Conservation (phyloP, 2,888 invertebrate species). For the Conistra vaccinii region DNA sequence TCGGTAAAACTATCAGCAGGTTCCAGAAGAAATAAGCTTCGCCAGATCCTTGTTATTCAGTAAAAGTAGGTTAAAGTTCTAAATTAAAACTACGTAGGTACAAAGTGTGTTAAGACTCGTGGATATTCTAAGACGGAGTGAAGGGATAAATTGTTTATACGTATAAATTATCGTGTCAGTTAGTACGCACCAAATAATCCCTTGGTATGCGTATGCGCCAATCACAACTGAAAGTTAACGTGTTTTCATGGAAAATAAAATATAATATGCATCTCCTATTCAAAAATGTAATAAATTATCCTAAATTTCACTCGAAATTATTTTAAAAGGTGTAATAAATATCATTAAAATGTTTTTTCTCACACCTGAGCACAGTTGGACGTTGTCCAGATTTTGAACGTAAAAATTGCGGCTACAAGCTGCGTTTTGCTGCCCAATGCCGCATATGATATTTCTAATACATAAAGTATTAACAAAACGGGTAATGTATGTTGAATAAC, state of each 20-base stretch:
- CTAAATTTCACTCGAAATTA: slow-evolving; percentile 69
- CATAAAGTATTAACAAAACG: slow-evolving; percentile 59
- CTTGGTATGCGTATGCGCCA: slow-evolving; percentile 50
- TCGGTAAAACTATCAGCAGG: slow-evolving; percentile 41
- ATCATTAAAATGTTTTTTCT: slow-evolving; percentile 71
- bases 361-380: slow-evolving; percentile 76
- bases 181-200: slow-evolving; percentile 46
- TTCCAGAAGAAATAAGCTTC: slow-evolving; percentile 39
- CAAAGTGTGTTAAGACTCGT: slow-evolving; percentile 51
- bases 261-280: slow-evolving; percentile 45
- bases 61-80: slow-evolving; percentile 60
- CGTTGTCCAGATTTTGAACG: slow-evolving; percentile 67
- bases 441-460: slow-evolving; percentile 58
- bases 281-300: slow-evolving; percentile 68
- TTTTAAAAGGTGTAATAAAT: slow-evolving; percentile 75
- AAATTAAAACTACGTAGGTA: slow-evolving; percentile 56
- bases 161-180: slow-evolving; percentile 59
- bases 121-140: slow-evolving; percentile 57
- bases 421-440: slow-evolving; percentile 66
- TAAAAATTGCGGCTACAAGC: slow-evolving; percentile 55
- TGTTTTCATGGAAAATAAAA: slow-evolving; percentile 61
- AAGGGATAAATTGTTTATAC: slow-evolving; percentile 61
- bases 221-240: slow-evolving; percentile 46
- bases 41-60: slow-evolving; percentile 43
- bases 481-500: slow-evolving; percentile 66